Evolutionary conservation across 2,797 vertebrate genomes (phyloP), one percentile per base, ranked within the genome.

Genomic region (Cossypha caffra): DNA sequence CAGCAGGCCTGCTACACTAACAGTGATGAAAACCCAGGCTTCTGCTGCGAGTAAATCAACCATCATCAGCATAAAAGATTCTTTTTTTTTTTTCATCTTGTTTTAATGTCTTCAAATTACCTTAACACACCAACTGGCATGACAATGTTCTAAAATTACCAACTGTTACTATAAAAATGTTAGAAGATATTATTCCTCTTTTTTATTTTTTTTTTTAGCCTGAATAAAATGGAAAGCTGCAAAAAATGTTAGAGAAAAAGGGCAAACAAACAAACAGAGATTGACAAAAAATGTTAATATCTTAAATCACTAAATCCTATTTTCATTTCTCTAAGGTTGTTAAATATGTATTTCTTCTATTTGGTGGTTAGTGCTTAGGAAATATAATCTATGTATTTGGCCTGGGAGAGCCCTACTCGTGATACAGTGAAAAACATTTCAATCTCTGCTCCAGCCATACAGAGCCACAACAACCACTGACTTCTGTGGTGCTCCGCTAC

Each of bases 31-130:
- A 95, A 52, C 17, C 24, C 69, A 88, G 54, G 48, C n/a, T 94
- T 94, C 86, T 1, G 0, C 38, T 68, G 62, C 5, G 11, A 75
- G 47, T 77, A 95, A 80, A 75, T 83, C 68, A 88, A 48, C 45
- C 61, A 80, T 37, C 40, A 90, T 91, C 47, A 79, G 59, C 55
- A 83, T 89, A 89, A 93, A 95, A 93, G 42, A n/a, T 24, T 37
- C 4, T 37, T 48, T 31, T 67, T 67, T 63, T 72, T 78, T 38
- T 52, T 20, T 11, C 9, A 29, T 73, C 66, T 69, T 91, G 16
- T 83, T 88, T 62, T 84, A 95, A 93, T 88, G 38, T 81, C 93
- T 96, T 90, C 83, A 94, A 89, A 87, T 96, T 93, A 96, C 61
- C 77, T 90, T 86, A 90, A 93, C 72, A 81, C 52, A 75, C 33